Conservation (phyloP, 2,888 invertebrate genomes). For the Drosophila fungiperda region DNA sequence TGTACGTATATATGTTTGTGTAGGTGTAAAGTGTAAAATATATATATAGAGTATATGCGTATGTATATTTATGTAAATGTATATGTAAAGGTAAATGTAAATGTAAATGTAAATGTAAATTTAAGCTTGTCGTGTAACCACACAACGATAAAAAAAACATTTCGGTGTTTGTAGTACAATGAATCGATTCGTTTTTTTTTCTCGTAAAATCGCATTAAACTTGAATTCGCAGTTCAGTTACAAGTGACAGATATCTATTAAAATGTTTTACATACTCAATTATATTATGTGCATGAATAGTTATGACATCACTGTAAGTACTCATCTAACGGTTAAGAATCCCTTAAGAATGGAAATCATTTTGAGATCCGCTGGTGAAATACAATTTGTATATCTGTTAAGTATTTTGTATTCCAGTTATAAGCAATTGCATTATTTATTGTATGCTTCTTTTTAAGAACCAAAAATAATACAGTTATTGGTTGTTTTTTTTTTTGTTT, state of each 20-base stretch:
- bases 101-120: slow-evolving; percentile 27
- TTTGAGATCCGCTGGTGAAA: background rate
- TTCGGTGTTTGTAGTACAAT: slow-evolving; percentile 27
- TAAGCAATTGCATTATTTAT: slow-evolving; percentile 33
- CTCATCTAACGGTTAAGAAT: background rate
- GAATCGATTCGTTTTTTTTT: slow-evolving; percentile 34
- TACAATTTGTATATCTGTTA: background rate
- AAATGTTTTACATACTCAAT: slow-evolving; percentile 2
- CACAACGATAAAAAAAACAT: slow-evolving; percentile 35
- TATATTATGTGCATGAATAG: background rate
- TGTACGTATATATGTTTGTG: slow-evolving; percentile 50
- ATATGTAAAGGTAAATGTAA: slow-evolving; percentile 3
- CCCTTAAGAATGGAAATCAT: background rate
- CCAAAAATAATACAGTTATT: slow-evolving; percentile 32
- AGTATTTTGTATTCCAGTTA: background rate
- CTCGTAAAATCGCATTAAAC: slow-evolving; percentile 30
- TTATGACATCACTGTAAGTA: background rate
- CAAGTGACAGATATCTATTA: background rate
- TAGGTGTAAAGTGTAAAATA: slow-evolving; percentile 45
- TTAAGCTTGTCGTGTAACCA: slow-evolving; percentile 45
- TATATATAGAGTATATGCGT: slow-evolving; percentile 13
- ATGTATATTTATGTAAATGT: slow-evolving; percentile 17
- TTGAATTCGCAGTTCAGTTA: slow-evolving; percentile 17
- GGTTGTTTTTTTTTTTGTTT: background rate
- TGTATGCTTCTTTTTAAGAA: slow-evolving; percentile 25